phyloP scores from a whole-genome alignment of 2,888 invertebrate species.

The Caenorhabditis drosophilae region DNA sequence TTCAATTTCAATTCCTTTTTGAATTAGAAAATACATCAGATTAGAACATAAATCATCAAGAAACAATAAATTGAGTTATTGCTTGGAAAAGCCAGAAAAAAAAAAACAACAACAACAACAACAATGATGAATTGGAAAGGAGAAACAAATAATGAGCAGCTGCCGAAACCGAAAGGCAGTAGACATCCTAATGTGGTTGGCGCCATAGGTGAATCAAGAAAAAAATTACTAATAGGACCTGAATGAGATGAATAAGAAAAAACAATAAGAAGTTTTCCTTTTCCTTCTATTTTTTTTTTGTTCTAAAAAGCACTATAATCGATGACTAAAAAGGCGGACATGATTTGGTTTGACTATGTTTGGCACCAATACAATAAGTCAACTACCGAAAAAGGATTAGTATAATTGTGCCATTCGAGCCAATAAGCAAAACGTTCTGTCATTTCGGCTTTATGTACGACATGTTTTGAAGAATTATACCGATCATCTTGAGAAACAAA shows the following conservation, averaged over 20 bases:
- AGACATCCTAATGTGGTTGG: constrained; percentile 1
- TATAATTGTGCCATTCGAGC: constrained; percentile 43
- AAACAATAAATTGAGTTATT: too few species aligned
- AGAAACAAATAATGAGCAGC: not conserved
- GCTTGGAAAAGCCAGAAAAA: too few species aligned
- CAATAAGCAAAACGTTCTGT: constrained; percentile 42
- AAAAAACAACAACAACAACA: too few species aligned
- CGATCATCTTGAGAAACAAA: too few species aligned
- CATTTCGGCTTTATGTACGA: constrained; percentile 41
- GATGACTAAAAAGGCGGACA: not conserved
- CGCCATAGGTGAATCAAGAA: not conserved
- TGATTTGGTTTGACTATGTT: not conserved
- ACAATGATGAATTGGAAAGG: not conserved
- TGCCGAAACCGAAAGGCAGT: not conserved
- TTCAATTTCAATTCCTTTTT: too few species aligned
- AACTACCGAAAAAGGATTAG: constrained; percentile 37
- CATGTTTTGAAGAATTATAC: too few species aligned
- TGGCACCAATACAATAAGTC: constrained; percentile 13
- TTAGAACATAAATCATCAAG: too few species aligned
- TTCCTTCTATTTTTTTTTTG: too few species aligned
- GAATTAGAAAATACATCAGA: too few species aligned
- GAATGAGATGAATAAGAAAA: not conserved
- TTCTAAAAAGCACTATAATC: too few species aligned
- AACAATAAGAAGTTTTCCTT: not conserved
- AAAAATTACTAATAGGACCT: too few species aligned